Base-by-base conservation (phyloP, 2,113 vertebrate species). In the Istiophorus platypterus region DNA sequence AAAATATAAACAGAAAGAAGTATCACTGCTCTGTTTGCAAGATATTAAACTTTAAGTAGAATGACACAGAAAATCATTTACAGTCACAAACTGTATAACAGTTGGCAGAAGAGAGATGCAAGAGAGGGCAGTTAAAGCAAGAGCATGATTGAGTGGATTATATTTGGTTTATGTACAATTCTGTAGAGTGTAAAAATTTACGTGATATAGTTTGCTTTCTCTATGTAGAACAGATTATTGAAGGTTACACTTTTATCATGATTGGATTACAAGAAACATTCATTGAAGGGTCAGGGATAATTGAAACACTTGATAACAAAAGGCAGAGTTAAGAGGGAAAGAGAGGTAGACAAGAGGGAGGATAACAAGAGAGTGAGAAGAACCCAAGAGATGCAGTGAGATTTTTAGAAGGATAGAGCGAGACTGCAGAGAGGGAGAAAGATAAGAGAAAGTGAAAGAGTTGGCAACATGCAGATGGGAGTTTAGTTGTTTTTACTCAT, bases 11-110 rank as follows among this genome's bases (percentile, higher is more conserved):
- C 95, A 84, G 83, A 93, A 95, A 96, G 93, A 95, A 93, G 88
- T 92, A 88, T 94, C 88, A 91, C 82, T 90, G 91, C 88, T 92
- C 92, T 93, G 88, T 93, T 95, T 95, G 93, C 92, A 89, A 94
- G 88, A 93, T 94, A 93, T 94, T 92, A 90, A 95, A 94, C 87
- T 95, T 95, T 92, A 94, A 95, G 89, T 91, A 34, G 81, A 94
- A 93, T 93, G 92, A 94, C 95, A 96, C 93, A 92, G 87, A 96
- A 94, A 93, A 93, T 95, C 86, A 94, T 96, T 96, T 95, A 95
- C 93, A 96, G 95, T 96, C 96, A 97, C 96, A 96, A 96, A 95
- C 92, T 96, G 95, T 97, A 96, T 92, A 96, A 89, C 93, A 93
- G 93, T 95, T 73, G 88, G 86, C 92, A 93, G 86, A 88, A 85